Evolutionary conservation across 2,797 vertebrate species (phyloP).

Genomic region (Lacerta bilineata): DNA sequence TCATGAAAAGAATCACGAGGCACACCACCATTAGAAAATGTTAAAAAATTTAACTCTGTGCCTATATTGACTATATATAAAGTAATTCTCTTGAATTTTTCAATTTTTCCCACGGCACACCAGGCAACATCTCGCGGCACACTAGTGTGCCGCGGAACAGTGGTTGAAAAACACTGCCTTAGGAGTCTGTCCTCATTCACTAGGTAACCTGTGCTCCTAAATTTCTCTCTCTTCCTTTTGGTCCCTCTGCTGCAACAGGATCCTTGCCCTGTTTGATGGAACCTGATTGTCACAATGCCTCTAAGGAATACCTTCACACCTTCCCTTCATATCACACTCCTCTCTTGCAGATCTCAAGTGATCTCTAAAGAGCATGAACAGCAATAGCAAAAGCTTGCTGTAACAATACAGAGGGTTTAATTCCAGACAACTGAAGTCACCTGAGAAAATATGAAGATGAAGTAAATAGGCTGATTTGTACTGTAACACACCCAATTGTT

Average conservation of each 20-base stretch:
- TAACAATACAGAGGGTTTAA: not conserved
- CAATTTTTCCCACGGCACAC: too few species aligned
- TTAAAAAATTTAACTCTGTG: too few species aligned
- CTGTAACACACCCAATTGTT: not conserved
- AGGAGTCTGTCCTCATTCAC: not conserved
- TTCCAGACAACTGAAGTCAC: not conserved
- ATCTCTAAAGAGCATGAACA: too few species aligned
- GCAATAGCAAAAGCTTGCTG: too few species aligned
- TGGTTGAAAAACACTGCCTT: too few species aligned
- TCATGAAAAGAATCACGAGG: too few species aligned
- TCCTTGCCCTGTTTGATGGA: not conserved
- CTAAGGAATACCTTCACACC: rapidly evolving
- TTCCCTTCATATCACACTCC: not conserved
- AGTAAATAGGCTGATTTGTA: not conserved
- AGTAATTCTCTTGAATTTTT: too few species aligned
- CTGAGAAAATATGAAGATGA: not conserved
- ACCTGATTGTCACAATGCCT: not conserved
- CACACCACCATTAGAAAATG: too few species aligned
- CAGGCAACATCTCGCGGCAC: too few species aligned
- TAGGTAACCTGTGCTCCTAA: not conserved
- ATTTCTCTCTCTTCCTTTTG: conserved; percentile 10
- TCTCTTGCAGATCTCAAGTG: too few species aligned
- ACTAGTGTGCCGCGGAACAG: too few species aligned
- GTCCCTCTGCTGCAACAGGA: not conserved
- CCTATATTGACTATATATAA: too few species aligned